These are phyloP conservation scores for Drosophila jambulina DNA, from an alignment of 1,140 invertebrate species.

Conservation along the genomic window DNA sequence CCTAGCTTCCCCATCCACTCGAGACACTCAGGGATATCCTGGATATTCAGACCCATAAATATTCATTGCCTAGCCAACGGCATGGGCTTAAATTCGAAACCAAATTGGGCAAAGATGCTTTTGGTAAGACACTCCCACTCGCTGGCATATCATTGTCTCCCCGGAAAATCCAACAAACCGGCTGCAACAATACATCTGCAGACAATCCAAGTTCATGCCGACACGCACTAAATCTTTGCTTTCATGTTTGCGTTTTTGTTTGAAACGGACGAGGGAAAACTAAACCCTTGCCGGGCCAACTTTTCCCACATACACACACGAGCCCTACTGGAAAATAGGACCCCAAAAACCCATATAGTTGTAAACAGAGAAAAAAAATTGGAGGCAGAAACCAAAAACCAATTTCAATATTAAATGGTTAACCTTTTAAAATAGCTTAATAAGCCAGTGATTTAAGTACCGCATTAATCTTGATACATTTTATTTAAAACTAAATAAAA, in stretches of 20 bases:
- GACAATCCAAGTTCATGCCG: conserved; percentile 75
- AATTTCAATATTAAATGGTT: not conserved
- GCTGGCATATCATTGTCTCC: conserved; percentile 56
- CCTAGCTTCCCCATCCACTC: not conserved
- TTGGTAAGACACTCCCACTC: conserved; percentile 39
- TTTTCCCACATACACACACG: conserved; percentile 42
- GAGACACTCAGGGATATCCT: conserved; percentile 10
- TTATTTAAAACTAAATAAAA: not conserved
- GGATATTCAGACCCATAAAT: conserved; percentile 46
- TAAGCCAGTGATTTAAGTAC: not conserved
- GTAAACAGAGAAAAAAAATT: not conserved
- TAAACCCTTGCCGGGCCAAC: conserved; percentile 47
- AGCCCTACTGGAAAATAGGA: conserved; percentile 10
- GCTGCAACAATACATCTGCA: conserved; percentile 64
- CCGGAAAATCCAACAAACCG: conserved; percentile 39
- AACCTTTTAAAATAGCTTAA: not conserved
- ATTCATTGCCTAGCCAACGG: conserved; percentile 43
- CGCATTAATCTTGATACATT: too few species aligned
- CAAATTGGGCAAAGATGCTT: conserved; percentile 44
- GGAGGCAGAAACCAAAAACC: not conserved
- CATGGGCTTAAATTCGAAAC: conserved; percentile 29
- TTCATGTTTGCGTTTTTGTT: conserved; percentile 77
- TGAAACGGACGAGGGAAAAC: conserved; percentile 48
- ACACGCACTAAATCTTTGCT: conserved; percentile 82
- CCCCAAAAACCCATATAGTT: conserved; percentile 59